A percentile compares a stretch with the other conserved stretches of the same genome.
Evolutionary conservation across 1,140 invertebrate species (phyloP).

Genomic region (Samia ricini): DNA sequence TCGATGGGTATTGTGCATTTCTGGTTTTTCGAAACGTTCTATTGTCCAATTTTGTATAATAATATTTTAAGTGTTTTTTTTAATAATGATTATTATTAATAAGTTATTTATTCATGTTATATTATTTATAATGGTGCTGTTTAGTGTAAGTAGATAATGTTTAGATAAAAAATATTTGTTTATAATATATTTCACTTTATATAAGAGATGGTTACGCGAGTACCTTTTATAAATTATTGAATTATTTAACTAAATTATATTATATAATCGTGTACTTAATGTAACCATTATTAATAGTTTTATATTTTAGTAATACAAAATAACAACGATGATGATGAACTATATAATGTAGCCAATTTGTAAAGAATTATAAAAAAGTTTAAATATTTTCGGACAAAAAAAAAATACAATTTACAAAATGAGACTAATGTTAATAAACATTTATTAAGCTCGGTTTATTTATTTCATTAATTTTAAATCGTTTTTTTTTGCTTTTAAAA

Average conservation of each 20-base stretch:
- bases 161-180: slow-evolving; percentile 16
- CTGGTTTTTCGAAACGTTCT: slow-evolving; percentile 44
- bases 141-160: slow-evolving; percentile 39
- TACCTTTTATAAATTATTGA: slow-evolving; percentile 52
- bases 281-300: slow-evolving; percentile 28
- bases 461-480: not conserved
- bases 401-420: no score
- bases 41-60: slow-evolving; percentile 72
- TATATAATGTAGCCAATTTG: not conserved
- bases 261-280: slow-evolving; percentile 30
- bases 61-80: slow-evolving; percentile 40
- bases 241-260: slow-evolving; percentile 30
- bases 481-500: no score
- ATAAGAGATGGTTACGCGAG: slow-evolving; percentile 64
- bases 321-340: slow-evolving; percentile 7
- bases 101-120: slow-evolving; percentile 29
- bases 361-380: not conserved
- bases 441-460: slow-evolving; percentile 5
- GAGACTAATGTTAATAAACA: not conserved
- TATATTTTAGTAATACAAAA: slow-evolving; percentile 24
- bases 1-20: slow-evolving; percentile 74
- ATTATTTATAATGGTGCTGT: slow-evolving; percentile 41
- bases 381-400: not conserved
- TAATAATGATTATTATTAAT: no score
- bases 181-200: slow-evolving; percentile 30